These are phyloP conservation scores for Lepilemur septentrionalis DNA, from an alignment of 2,797 vertebrate species.

Conservation along the genomic window DNA sequence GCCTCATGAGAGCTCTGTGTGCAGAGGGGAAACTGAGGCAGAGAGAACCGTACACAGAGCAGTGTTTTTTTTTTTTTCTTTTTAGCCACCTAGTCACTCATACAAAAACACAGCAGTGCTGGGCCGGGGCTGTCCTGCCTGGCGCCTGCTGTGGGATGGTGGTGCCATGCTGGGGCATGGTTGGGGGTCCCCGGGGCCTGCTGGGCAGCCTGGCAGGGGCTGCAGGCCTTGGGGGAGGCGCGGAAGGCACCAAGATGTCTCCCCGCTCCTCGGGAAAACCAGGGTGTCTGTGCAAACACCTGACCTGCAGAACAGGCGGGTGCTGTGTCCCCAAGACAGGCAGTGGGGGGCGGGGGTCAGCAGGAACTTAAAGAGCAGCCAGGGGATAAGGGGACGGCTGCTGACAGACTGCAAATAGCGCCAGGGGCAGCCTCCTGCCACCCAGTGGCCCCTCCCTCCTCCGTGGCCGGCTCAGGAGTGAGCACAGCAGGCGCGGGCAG, in stretches of 20 bases:
- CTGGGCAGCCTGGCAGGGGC: rapidly evolving
- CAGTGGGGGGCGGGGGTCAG: slow-evolving; percentile 52
- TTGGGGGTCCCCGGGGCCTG: neutral
- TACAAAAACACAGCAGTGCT: neutral
- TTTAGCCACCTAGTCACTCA: too few species aligned
- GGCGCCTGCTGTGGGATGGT: neutral
- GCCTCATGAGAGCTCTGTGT: rapidly evolving
- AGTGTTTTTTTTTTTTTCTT: too few species aligned
- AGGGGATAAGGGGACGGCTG: slow-evolving; percentile 14
- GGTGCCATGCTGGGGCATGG: neutral
- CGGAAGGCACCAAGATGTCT: neutral
- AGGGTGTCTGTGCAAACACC: slow-evolving; percentile 65
- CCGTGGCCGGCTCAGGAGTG: neutral
- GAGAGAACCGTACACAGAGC: neutral
- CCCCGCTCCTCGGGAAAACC: neutral
- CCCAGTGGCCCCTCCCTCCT: slow-evolving; percentile 35
- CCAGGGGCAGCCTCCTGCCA: slow-evolving; percentile 52
- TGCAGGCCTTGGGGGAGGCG: neutral
- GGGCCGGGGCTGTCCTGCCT: too few species aligned
- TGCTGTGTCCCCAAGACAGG: neutral
- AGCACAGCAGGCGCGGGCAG: slow-evolving; percentile 48
- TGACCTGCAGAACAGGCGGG: neutral
- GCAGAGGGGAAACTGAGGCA: neutral
- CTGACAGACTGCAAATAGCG: slow-evolving; percentile 76
- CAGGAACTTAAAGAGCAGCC: slow-evolving; percentile 21